A percentile compares a stretch with the other conserved stretches of the same genome.
Conservation (phyloP, 2,113 vertebrate species). For the Microcebus ravelobensis region DNA sequence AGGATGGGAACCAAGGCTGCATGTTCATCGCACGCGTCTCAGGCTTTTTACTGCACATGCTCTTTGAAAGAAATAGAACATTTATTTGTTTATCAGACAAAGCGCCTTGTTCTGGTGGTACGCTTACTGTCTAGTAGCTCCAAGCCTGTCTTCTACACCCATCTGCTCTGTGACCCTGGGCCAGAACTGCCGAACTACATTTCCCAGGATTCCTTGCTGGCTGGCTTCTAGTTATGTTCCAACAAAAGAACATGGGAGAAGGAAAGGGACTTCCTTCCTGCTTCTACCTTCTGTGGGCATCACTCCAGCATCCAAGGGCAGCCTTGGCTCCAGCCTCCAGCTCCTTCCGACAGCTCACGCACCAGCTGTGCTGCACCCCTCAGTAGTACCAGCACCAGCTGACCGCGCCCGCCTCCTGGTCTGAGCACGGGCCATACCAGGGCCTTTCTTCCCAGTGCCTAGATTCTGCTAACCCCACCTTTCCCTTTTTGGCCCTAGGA, state of each 20-base stretch:
- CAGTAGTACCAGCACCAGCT: not conserved
- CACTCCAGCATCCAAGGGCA: not conserved
- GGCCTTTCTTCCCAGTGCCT: not conserved
- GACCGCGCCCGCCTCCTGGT: not conserved
- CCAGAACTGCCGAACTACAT: not conserved
- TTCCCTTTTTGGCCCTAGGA: not conserved
- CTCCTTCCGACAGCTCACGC: accelerated
- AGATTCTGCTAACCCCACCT: not conserved
- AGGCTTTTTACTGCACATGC: not conserved
- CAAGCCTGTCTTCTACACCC: not conserved
- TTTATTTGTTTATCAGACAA: not conserved
- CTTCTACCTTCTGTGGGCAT: not conserved
- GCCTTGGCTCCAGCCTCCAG: not conserved
- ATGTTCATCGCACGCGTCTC: too few species aligned
- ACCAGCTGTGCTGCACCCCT: not conserved
- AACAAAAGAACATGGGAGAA: not conserved
- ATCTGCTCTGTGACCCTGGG: not conserved
- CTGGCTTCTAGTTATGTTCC: not conserved
- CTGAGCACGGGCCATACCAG: accelerated
- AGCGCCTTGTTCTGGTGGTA: not conserved
- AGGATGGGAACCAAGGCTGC: not conserved
- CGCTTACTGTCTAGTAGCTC: not conserved
- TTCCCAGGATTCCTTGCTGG: not conserved
- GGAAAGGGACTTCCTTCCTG: not conserved
- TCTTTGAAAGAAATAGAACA: not conserved